Evolutionary conservation across 2,888 invertebrate genomes (phyloP).

Genomic region (Hydriomena furcata): DNA sequence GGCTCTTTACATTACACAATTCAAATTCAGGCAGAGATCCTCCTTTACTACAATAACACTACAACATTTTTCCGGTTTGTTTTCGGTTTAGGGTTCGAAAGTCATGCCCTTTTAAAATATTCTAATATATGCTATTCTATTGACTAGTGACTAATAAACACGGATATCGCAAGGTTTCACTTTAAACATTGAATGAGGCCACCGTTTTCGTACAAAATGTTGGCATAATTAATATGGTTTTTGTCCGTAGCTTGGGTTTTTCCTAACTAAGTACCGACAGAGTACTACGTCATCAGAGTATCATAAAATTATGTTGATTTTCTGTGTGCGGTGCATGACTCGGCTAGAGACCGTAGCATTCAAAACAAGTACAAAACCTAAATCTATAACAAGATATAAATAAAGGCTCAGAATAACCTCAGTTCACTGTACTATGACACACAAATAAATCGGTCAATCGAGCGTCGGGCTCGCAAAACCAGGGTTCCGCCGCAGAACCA

Average conservation of each 20-base stretch:
- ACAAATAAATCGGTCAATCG: slow-evolving; percentile 5
- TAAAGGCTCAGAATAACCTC: not conserved
- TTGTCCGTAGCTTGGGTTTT: not conserved
- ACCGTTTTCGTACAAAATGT: not conserved
- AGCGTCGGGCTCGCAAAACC: no score
- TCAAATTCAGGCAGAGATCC: no score
- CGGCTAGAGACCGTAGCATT: not conserved
- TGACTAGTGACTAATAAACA: slow-evolving; percentile 3
- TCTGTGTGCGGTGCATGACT: not conserved
- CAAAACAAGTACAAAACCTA: not conserved
- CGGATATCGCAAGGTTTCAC: slow-evolving; percentile 13
- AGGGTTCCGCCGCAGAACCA: no score
- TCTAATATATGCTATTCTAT: no score
- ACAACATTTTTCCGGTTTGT: no score
- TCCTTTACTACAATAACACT: no score
- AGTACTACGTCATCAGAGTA: not conserved
- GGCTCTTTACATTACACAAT: no score
- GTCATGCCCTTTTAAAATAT: no score
- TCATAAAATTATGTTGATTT: not conserved
- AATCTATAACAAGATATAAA: not conserved
- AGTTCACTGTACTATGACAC: not conserved
- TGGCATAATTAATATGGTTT: not conserved
- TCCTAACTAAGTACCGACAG: no score
- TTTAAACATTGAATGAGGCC: slow-evolving; percentile 1
- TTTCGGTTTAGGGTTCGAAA: no score